Evolutionary conservation across 2,888 invertebrate species (phyloP).

Genomic region (Neoitamus cyanurus): DNA sequence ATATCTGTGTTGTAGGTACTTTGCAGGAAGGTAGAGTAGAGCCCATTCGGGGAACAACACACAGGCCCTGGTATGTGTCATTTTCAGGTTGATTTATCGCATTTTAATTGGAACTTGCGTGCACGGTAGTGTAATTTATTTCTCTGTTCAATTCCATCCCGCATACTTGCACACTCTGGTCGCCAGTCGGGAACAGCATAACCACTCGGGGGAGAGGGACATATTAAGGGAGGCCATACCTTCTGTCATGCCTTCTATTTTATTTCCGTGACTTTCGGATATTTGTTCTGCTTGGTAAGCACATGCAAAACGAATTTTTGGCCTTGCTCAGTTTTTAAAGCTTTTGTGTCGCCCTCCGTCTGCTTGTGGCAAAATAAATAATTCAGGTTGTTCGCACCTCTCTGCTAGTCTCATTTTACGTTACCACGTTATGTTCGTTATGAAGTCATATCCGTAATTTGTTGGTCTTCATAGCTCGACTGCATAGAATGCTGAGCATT

Average conservation of each 20-base stretch:
- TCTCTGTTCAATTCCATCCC: conserved; percentile 36
- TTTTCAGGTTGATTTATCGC: conserved; percentile 46
- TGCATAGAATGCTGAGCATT: not conserved
- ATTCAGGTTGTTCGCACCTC: not conserved
- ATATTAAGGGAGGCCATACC: conserved; percentile 16
- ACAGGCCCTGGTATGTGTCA: conserved; percentile 38
- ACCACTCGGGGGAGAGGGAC: not conserved
- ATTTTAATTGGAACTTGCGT: conserved; percentile 47
- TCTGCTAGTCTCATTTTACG: not conserved
- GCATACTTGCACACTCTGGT: conserved; percentile 16
- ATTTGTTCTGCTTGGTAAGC: conserved; percentile 30
- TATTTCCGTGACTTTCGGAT: conserved; percentile 41
- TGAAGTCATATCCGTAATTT: not conserved
- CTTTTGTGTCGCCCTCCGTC: not conserved
- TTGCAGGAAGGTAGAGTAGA: not conserved
- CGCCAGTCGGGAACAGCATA: not conserved
- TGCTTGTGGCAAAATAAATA: not conserved
- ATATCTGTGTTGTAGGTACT: not conserved
- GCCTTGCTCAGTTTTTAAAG: not conserved
- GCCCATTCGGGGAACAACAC: conserved; percentile 28
- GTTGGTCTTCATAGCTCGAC: not conserved
- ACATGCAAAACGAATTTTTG: conserved; percentile 17
- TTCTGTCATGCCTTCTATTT: conserved; percentile 35
- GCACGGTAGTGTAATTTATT: conserved; percentile 39
- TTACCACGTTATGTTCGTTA: not conserved